Evolutionary conservation across 2,888 invertebrate species (phyloP), one percentile per base, ranked within the genome.

Genomic region (Agriotes lineatus): DNA sequence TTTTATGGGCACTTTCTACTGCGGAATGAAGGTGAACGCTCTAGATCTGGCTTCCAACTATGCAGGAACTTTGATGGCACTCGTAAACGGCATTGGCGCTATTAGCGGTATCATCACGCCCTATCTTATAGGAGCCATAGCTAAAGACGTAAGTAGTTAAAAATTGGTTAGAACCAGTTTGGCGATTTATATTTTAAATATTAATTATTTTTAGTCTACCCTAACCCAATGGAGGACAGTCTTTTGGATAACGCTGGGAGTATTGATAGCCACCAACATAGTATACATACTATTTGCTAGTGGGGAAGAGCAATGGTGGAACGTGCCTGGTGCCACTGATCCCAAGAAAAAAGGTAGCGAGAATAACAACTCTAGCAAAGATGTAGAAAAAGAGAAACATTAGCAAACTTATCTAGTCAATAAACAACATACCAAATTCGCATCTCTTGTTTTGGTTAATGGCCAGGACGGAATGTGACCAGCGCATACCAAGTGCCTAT

Each of bases 261-360:
- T 94, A 1, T 88, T 94, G 69, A 82, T 89, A 0, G 69, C 88
- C 0, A 91, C 93, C 1, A 93, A 93, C 77, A 39, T 91, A 0
- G 78, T 93, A 5, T 95, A 92, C 81, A 75, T 91, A 2, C 57
- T 92, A 1, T 92, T 89, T 79, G 93, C 92, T 0, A 90, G 91
- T 71, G 94, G 92, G 0, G 91, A 94, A 35, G 88, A 91, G 35
- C 90, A 92, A 70, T 88, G 89, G 79, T 95, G 94, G 93, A 93
- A 95, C 16, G 10, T 9, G 7, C 9, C 33, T 4, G 52, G 5
- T 16, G 16, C 52, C 4, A 35, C 52, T n/a, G 10, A 33, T 4
- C 52, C 52, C 7, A 9, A 12, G 7, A n/a, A n/a, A n/a, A 16
- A 3, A 18, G 10, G 33, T 7, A 33, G 7, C 7, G 4, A 25